Base-by-base conservation (phyloP, 23 tunicate species). In the Halocynthia roretzi region DNA sequence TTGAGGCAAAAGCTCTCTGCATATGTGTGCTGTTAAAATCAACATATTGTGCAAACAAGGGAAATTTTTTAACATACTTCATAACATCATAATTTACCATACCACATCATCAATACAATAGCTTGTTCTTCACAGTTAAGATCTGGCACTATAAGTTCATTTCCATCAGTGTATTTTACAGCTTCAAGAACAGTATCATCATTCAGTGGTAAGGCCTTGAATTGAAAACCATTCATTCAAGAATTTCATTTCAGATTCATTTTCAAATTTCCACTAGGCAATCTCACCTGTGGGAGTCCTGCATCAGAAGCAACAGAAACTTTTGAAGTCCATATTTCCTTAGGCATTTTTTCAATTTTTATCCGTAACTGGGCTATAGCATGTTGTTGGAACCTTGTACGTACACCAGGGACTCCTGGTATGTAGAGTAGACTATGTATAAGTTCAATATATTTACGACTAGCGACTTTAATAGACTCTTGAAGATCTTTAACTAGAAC, bases 381-480 rank as follows among this genome's bases (percentile, higher is more conserved):
- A 68, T 86, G 83, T 61, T 80, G 81, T 67, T 93, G 98, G 65
- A 93, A 93, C 85, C 76, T 86, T 6, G 98, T 93, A 56, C 98
- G 70, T 6, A 77, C 84, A n/a, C 98, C 98, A 73, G 83, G 71
- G 22, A 85, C 93, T 22, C 98, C 98, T 86, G 78, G 44, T 6
- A 69, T 40, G 63, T 50, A 5, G 72, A 60, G 19, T 10, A 72
- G 50, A 11, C 63, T 12, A 72, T 48, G 51, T 72, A 31, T 72
- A 1, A 68, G 2, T n/a, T 18, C 4, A 68, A 11, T 68, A 19
- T 68, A 15, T 68, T 68, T 68, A 31, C 44, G 44, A 31, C 44
- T 31, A 31, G 44, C 44, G 44, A 0, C 1, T 31, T 31, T 31
- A 31, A 31, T 31, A 31, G 4, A 31, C 44, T 31, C 44, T 31